Base-by-base conservation (phyloP, 30 jellyfish, hydroid and myxozoan genomes). In the Turritopsis dohrnii region DNA sequence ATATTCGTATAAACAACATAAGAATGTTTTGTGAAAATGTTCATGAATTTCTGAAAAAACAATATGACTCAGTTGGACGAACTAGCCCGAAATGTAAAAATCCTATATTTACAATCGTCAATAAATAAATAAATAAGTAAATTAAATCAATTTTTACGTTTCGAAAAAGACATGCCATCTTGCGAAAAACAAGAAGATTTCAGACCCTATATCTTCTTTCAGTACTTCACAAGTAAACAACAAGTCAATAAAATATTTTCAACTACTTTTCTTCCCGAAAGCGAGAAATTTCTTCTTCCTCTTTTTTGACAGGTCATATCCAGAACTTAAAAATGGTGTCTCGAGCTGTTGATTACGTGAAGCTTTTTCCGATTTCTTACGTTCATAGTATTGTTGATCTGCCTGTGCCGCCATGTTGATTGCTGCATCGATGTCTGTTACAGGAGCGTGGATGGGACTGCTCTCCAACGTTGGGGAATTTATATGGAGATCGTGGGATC, bases 381-480 rank as follows among this genome's bases (percentile, higher is more conserved):
- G 54, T n/a, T 74, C 83, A 24, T 74, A 74, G 24, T 74, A 74
- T 26, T 74, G 54, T n/a, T 74, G 83, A n/a, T 74, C 54, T 21
- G 83, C 53, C 17, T 27, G 53, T 24, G 83, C 83, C 65, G 83
- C 83, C 54, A 24, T 74, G 28, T 26, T n/a, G 53, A 74, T 52
- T 9, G 83, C 83, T 28, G 27, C 65, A 30, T 29, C n/a, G 9
- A 74, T 74, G 65, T 74, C 83, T 29, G 65, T 1, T 16, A 74
- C 83, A 27, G 83, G 83, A 13, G 60, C 60, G 60, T 41, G 60
- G 13, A 41, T 13, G 13, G 60, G 60, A 41, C 60, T 41, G 71
- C 24, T 24, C 24, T 74, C 65, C 16, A 74, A 24, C 53, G 65
- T 0, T 74, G 28, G 65, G 0, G 28, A 23, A 17, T 17, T 28